These are phyloP conservation scores for Bujurquina vittata DNA, from an alignment of 2,113 vertebrate species.

Conservation along the genomic window DNA sequence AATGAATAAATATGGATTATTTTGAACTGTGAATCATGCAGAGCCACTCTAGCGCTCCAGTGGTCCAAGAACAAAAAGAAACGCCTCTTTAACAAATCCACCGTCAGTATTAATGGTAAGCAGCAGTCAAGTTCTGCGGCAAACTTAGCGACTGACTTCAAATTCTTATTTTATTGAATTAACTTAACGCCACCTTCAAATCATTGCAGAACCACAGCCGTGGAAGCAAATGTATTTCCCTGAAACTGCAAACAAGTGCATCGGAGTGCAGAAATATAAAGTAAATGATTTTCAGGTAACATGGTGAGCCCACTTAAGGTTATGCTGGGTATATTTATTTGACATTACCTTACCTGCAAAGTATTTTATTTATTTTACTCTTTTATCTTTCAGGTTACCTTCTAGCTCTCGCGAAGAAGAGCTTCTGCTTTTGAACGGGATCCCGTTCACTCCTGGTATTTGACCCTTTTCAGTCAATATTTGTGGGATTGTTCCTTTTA, in stretches of 20 bases:
- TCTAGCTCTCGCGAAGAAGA: background rate
- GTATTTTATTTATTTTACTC: background rate
- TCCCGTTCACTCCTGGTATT: background rate
- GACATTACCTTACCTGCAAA: background rate
- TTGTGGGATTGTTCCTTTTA: background rate
- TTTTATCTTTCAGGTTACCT: background rate
- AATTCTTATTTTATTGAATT: too few species aligned
- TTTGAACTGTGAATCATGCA: background rate
- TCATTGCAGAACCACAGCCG: background rate
- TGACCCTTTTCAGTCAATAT: background rate
- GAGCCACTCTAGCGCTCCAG: background rate
- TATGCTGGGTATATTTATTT: background rate
- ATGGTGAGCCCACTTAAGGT: too few species aligned
- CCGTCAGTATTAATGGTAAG: too few species aligned
- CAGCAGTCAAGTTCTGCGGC: too few species aligned
- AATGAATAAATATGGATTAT: background rate
- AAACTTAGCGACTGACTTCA: too few species aligned
- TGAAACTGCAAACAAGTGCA: background rate
- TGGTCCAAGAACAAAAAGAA: background rate
- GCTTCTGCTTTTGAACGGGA: conserved; percentile 6
- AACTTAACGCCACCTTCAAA: background rate
- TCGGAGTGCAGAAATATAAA: background rate
- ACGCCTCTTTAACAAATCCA: too few species aligned
- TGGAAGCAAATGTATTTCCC: background rate
- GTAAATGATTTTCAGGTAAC: background rate